Conservation (phyloP, 1,140 invertebrate genomes). For the Aphidius ervi region DNA sequence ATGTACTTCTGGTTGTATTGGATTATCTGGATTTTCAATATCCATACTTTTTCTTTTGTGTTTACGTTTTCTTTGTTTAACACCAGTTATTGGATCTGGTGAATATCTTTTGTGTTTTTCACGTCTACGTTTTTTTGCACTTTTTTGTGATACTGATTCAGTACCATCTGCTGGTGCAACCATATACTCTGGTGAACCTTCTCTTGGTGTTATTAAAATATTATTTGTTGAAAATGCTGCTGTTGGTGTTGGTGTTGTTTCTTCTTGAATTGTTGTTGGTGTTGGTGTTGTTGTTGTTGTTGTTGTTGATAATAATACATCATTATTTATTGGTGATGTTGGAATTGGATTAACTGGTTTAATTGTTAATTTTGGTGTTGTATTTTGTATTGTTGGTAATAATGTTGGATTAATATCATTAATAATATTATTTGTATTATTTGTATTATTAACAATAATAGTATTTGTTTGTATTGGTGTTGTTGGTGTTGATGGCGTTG, state of each 20-base stretch:
- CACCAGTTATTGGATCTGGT: constrained; percentile 49
- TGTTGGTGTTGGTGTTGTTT: constrained; percentile 25
- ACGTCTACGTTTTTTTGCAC: constrained; percentile 47
- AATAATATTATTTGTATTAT: too few relatives aligned
- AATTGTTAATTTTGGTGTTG: constrained; percentile 48
- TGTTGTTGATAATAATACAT: constrained; percentile 30
- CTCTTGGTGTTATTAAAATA: constrained; percentile 34
- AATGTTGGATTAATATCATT: too few relatives aligned
- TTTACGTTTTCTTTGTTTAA: constrained; percentile 50
- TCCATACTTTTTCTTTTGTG: constrained; percentile 67
- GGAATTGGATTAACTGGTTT: constrained; percentile 45
- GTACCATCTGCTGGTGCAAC: constrained; percentile 45
- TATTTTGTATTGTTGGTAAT: constrained; percentile 17
- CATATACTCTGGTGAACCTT: constrained; percentile 51
- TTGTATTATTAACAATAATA: too few relatives aligned
- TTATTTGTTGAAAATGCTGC: constrained; percentile 36
- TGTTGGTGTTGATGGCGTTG: constrained; percentile 16
- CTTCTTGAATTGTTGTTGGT: constrained; percentile 33
- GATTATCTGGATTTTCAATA: constrained; percentile 58
- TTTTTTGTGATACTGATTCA: constrained; percentile 43
- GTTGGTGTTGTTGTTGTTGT: constrained; percentile 46
- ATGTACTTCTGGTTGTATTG: constrained; percentile 52
- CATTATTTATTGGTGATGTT: too few relatives aligned
- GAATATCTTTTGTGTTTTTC: constrained; percentile 52
- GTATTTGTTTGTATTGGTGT: too few relatives aligned